A percentile compares a stretch with the other conserved stretches of the same genome.
Conservation (phyloP, 2,113 vertebrate genomes). For the Osmerus mordax region DNA sequence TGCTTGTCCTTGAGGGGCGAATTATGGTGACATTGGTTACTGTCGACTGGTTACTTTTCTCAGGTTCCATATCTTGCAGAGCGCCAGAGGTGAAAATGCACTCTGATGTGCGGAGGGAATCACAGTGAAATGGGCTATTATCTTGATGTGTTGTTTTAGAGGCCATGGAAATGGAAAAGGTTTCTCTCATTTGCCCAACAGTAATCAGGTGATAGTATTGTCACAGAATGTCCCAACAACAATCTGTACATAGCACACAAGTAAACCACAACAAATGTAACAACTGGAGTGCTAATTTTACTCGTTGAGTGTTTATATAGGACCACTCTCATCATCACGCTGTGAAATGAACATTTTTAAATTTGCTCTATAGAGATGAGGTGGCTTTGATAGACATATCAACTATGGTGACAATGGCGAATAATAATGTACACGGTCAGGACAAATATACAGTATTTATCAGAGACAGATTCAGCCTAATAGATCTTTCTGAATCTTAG, state of each 20-base stretch:
- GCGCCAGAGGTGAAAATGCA: constrained; percentile 57
- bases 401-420: not conserved
- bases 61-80: constrained; percentile 43
- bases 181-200: constrained; percentile 56
- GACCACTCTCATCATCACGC: no score
- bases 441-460: no score
- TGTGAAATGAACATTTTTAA: no score
- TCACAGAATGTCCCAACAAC: constrained; percentile 40
- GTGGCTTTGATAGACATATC: not conserved
- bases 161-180: constrained; percentile 62
- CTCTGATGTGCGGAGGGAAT: constrained; percentile 57
- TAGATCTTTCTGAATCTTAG: no score
- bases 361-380: no score
- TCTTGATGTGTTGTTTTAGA: constrained; percentile 61
- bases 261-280: no score
- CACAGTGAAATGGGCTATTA: constrained; percentile 62
- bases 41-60: not conserved
- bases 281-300: no score
- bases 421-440: not conserved
- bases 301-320: no score
- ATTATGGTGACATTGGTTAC: constrained; percentile 69
- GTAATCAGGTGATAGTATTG: constrained; percentile 57
- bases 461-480: no score
- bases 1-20: constrained; percentile 68
- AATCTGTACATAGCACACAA: constrained; percentile 14